Conservation (phyloP, 2,888 invertebrate species). For the Abrostola tripartita region DNA sequence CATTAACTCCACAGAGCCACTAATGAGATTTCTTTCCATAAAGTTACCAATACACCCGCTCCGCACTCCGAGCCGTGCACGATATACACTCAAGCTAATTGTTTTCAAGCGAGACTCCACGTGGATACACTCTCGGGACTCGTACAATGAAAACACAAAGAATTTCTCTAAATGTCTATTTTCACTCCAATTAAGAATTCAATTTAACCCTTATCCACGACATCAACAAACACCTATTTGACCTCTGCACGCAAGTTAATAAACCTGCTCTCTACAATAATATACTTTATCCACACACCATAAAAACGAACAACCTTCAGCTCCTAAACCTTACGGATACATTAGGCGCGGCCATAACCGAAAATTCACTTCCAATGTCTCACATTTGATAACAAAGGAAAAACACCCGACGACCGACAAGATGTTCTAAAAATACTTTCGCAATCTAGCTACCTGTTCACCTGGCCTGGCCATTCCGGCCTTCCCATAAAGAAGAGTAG, state of each 20-base stretch:
- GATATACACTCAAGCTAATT: slow-evolving; percentile 42
- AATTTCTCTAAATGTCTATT: slow-evolving; percentile 34
- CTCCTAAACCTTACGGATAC: slow-evolving; percentile 71
- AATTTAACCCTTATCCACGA: slow-evolving; percentile 48
- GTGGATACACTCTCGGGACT: slow-evolving; percentile 31
- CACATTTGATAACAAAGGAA: slow-evolving; percentile 87
- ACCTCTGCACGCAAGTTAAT: slow-evolving; percentile 47
- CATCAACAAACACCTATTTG: slow-evolving; percentile 50
- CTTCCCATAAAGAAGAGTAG: slow-evolving; percentile 88
- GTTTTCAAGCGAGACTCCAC: slow-evolving; percentile 36
- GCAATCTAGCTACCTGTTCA: slow-evolving; percentile 87
- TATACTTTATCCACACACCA: slow-evolving; percentile 61
- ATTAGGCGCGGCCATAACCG: slow-evolving; percentile 75
- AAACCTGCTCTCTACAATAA: slow-evolving; percentile 48
- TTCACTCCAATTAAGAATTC: slow-evolving; percentile 49
- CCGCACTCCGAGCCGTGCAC: slow-evolving; percentile 14
- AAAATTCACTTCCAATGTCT: slow-evolving; percentile 79
- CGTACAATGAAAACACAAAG: slow-evolving; percentile 34
- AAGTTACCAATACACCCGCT: slow-evolving; percentile 38
- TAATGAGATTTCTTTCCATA: slow-evolving; percentile 46
- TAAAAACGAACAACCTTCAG: slow-evolving; percentile 65
- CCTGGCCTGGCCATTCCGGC: slow-evolving; percentile 86
- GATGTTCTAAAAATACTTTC: slow-evolving; percentile 87
- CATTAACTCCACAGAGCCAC: slow-evolving; percentile 49
- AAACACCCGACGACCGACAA: slow-evolving; percentile 85